phyloP scores from a whole-genome alignment of 2,113 vertebrate genomes.

The Mola mola region DNA sequence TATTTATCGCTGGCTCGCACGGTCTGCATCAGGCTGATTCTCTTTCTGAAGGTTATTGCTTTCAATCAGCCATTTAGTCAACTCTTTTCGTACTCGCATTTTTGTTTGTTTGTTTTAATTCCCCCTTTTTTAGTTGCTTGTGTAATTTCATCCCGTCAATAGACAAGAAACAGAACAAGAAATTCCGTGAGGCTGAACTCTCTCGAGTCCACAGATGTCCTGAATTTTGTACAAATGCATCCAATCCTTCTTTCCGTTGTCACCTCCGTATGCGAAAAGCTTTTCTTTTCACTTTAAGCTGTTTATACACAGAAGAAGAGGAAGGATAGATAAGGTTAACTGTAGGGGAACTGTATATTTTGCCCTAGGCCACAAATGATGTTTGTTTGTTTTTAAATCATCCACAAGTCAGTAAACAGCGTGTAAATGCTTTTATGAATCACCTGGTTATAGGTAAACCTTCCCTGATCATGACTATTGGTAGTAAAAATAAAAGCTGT shows the following conservation, averaged over 20 bases:
- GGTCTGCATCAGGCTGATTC: conserved; percentile 27
- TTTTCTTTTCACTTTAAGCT: conserved; percentile 1
- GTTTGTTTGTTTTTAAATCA: not conserved
- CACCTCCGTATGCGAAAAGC: conserved; percentile 1
- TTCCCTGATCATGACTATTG: conserved; percentile 64
- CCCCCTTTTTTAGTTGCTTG: not conserved
- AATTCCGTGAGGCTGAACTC: not conserved
- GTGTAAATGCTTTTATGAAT: conserved; percentile 59
- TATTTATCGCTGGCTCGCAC: conserved; percentile 32
- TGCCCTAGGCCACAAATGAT: conserved; percentile 34
- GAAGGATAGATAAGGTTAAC: conserved; percentile 10
- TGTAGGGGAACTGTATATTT: conserved; percentile 16
- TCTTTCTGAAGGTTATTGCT: conserved; percentile 54
- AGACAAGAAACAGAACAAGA: conserved; percentile 8
- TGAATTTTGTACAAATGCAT: conserved; percentile 8
- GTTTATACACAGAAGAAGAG: conserved; percentile 26
- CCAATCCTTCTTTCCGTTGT: not conserved
- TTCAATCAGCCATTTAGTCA: conserved; percentile 45
- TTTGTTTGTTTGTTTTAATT: not conserved
- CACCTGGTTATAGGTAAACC: conserved; percentile 38
- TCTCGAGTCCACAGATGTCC: conserved; percentile 12
- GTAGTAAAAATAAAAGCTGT: conserved; percentile 30
- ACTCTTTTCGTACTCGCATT: too few relatives aligned
- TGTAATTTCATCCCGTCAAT: not conserved
- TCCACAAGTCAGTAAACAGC: conserved; percentile 33